These are phyloP conservation scores for Siniperca undulata DNA, from an alignment of 2,797 vertebrate species.

Conservation along the genomic window DNA sequence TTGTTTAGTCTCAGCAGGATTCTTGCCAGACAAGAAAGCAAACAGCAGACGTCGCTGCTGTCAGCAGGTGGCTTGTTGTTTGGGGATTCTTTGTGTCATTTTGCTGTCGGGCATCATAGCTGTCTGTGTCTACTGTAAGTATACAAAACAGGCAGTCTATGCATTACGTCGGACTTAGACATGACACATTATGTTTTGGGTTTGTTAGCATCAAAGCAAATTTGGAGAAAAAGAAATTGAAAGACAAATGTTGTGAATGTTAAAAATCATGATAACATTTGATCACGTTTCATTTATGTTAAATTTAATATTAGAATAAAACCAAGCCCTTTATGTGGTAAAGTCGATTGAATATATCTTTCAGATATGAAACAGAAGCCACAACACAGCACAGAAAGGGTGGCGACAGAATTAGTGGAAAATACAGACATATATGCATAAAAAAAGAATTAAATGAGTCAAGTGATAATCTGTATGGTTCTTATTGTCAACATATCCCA, in stretches of 20 bases:
- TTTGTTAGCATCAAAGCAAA: too few relatives aligned
- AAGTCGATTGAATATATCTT: neutral
- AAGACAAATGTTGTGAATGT: too few relatives aligned
- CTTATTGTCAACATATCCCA: neutral
- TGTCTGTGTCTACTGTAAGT: slow-evolving; percentile 66
- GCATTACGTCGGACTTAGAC: neutral
- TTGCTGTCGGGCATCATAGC: slow-evolving; percentile 50
- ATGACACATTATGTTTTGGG: neutral
- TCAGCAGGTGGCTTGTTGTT: slow-evolving; percentile 24
- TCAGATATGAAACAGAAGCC: neutral
- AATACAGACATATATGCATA: neutral
- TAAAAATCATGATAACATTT: too few relatives aligned
- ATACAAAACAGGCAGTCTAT: neutral
- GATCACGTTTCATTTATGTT: neutral
- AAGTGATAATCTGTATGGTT: neutral
- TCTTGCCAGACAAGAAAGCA: neutral
- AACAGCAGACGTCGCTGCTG: rapidly evolving
- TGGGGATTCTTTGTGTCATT: slow-evolving; percentile 60
- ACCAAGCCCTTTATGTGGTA: neutral
- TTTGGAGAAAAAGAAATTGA: too few relatives aligned
- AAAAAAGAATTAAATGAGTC: neutral
- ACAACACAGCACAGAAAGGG: neutral
- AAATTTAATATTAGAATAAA: neutral
- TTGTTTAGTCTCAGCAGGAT: neutral
- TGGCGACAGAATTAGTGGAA: neutral